Evolutionary conservation across 1,140 invertebrate genomes (phyloP).

Genomic region (Zaprionus ghesquierei): DNA sequence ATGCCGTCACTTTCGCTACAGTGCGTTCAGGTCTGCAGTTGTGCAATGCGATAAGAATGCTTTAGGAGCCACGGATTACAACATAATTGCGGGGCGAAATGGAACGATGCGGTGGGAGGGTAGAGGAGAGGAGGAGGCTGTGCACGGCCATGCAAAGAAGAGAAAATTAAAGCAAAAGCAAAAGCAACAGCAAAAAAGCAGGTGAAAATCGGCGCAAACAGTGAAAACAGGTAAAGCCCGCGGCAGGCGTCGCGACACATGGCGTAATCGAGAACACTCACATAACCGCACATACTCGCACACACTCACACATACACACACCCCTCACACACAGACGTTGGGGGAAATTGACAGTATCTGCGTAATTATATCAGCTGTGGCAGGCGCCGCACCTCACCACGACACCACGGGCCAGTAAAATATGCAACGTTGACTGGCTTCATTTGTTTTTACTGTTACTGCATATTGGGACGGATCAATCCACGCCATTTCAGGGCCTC

Average conservation of each 20-base stretch:
- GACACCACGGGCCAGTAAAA: constrained; percentile 53
- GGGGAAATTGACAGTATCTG: constrained; percentile 74
- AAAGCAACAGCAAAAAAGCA: constrained; percentile 34
- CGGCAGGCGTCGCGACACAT: background rate
- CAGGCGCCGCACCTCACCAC: constrained; percentile 23
- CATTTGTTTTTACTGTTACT: constrained; percentile 82
- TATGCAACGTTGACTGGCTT: constrained; percentile 79
- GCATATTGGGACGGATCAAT: constrained; percentile 66
- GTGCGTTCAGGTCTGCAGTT: constrained; percentile 36
- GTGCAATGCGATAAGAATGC: constrained; percentile 66
- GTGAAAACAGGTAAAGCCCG: constrained; percentile 39
- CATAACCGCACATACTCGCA: background rate
- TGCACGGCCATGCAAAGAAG: constrained; percentile 68
- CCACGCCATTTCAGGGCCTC: constrained; percentile 2
- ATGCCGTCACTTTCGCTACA: background rate
- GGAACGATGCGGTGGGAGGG: background rate
- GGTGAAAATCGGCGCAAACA: constrained; percentile 34
- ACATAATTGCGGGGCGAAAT: constrained; percentile 57
- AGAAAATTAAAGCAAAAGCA: constrained; percentile 23
- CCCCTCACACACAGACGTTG: constrained; percentile 5
- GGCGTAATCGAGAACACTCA: background rate
- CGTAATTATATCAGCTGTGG: constrained; percentile 75
- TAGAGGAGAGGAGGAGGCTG: constrained; percentile 11
- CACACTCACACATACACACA: background rate
- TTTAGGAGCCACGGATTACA: constrained; percentile 72